Conservation (phyloP, 2,888 invertebrate genomes). For the Machimus rusticus region DNA sequence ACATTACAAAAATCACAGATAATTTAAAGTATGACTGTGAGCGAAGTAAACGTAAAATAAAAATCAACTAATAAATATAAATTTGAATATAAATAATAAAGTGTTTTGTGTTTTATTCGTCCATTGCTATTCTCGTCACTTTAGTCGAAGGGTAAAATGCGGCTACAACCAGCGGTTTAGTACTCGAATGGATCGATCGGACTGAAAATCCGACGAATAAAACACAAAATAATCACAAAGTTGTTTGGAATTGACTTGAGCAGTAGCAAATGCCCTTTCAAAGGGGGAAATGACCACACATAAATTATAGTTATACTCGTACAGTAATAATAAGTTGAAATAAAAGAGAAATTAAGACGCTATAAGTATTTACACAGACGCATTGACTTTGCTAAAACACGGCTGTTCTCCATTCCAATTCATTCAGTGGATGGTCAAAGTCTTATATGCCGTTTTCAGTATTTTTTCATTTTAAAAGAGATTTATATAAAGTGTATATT, state of each 20-base stretch:
- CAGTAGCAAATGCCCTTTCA: background rate
- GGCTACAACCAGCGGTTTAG: background rate
- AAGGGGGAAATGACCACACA: conserved; percentile 7
- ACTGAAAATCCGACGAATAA: background rate
- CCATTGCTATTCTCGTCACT: background rate
- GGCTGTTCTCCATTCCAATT: background rate
- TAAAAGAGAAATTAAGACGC: conserved; percentile 38
- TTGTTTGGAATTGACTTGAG: conserved; percentile 28
- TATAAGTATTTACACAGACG: background rate
- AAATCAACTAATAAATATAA: conserved; percentile 1
- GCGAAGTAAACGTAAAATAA: background rate
- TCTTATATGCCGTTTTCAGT: background rate
- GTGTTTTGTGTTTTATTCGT: background rate
- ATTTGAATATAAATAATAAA: background rate
- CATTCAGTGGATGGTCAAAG: background rate
- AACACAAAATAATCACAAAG: conserved; percentile 22
- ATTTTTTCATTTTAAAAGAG: background rate
- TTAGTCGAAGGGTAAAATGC: background rate
- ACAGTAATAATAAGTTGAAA: conserved; percentile 1
- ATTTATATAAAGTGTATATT: background rate
- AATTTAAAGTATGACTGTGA: conserved; percentile 36
- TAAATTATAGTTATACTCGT: background rate
- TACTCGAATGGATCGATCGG: background rate
- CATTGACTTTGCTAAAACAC: conserved; percentile 14
- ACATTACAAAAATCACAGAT: conserved; percentile 37